These are phyloP conservation scores for Panorpa germanica DNA, from an alignment of 2,888 invertebrate genomes.

Conservation along the genomic window DNA sequence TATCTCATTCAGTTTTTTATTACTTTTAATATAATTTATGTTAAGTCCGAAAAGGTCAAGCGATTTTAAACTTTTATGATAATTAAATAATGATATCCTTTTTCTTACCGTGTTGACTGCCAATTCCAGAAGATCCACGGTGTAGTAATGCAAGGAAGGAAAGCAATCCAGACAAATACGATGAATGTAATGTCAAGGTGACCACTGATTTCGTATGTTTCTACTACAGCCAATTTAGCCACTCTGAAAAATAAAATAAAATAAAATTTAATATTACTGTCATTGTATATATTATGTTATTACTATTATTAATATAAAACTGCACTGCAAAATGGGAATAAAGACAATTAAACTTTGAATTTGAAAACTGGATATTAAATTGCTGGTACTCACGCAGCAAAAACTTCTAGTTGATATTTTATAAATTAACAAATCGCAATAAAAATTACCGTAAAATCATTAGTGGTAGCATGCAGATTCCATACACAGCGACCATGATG, in stretches of 20 bases:
- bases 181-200: constrained; percentile 49
- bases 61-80: too few species aligned
- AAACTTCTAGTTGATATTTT: constrained; percentile 1
- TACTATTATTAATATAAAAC: too few species aligned
- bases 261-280: too few species aligned
- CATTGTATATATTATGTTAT: too few species aligned
- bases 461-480: constrained; percentile 44
- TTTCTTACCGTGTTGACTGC: constrained; percentile 37
- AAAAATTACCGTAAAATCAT: constrained; percentile 28
- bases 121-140: constrained; percentile 44
- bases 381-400: too few species aligned
- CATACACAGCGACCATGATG: constrained; percentile 43
- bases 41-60: too few species aligned
- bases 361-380: too few species aligned
- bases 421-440: neutral
- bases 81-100: too few species aligned
- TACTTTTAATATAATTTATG: too few species aligned
- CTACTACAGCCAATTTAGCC: constrained; percentile 40
- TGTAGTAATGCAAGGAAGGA: constrained; percentile 43
- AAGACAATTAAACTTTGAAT: too few species aligned
- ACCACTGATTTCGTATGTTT: constrained; percentile 46
- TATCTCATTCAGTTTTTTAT: too few species aligned
- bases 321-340: too few species aligned
- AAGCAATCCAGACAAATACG: constrained; percentile 50
- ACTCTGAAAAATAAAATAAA: constrained; percentile 22